A percentile compares a stretch with the other conserved stretches of the same genome.
Evolutionary conservation across 2,888 invertebrate species (phyloP).

Genomic region (Sipunculus nudus): DNA sequence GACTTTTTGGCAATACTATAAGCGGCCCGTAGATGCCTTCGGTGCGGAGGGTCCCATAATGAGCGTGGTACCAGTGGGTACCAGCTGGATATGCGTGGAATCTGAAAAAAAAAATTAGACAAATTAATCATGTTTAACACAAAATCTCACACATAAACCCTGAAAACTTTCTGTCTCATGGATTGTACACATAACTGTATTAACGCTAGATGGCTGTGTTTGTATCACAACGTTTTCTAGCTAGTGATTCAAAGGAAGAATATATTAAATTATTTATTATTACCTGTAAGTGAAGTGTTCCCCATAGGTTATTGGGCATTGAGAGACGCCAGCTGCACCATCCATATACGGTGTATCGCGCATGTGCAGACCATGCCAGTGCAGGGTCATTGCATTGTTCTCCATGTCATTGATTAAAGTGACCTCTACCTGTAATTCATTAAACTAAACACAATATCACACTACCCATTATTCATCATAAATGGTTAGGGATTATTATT

Average conservation of each 20-base stretch:
- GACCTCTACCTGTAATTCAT: constrained; percentile 3
- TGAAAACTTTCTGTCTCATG: background rate
- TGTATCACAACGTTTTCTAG: no score
- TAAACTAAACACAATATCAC: no score
- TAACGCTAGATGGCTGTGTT: no score
- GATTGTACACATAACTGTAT: background rate
- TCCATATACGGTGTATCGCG: constrained; percentile 56
- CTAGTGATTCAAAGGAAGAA: no score
- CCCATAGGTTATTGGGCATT: constrained; percentile 50
- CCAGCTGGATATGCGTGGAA: constrained; percentile 51
- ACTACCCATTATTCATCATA: no score
- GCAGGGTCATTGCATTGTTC: constrained; percentile 73
- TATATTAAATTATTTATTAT: background rate
- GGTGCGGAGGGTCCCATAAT: constrained; percentile 55
- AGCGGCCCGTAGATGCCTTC: constrained; percentile 55
- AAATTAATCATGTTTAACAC: no score
- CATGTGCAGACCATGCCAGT: constrained; percentile 82
- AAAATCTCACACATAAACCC: no score
- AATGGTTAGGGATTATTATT: no score
- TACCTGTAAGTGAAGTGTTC: constrained; percentile 54
- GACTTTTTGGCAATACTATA: no score
- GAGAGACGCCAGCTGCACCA: constrained; percentile 56
- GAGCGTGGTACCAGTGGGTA: constrained; percentile 60
- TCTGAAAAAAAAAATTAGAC: constrained; percentile 33
- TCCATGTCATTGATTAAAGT: constrained; percentile 6